These are phyloP conservation scores for Schrankia costaestrigalis DNA, from an alignment of 2,888 invertebrate species.

Conservation along the genomic window DNA sequence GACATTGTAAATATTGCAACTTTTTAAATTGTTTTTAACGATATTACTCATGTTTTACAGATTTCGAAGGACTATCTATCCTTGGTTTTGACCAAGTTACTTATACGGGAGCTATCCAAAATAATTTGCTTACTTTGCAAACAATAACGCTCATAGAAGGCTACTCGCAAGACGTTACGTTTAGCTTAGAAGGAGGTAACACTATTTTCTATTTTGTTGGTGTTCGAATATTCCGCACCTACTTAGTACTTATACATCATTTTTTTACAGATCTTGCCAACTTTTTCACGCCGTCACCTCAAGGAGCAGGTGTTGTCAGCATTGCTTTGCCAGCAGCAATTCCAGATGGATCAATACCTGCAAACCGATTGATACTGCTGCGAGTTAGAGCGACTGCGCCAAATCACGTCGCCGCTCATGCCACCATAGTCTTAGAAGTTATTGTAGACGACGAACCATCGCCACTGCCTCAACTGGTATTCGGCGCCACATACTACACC, in stretches of 20 bases:
- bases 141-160: conserved; percentile 36
- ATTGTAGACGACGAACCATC: conserved; percentile 6
- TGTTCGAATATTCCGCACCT: too few species aligned
- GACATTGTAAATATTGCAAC: too few species aligned
- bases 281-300: conserved; percentile 16
- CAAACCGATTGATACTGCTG: conserved; percentile 22
- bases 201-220: too few species aligned
- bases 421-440: conserved; percentile 31
- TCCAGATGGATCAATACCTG: conserved; percentile 24
- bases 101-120: conserved; percentile 27
- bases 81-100: conserved; percentile 28
- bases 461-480: conserved; percentile 11
- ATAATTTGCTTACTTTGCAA: conserved; percentile 18
- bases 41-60: conserved; percentile 10
- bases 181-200: conserved; percentile 37
- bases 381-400: conserved; percentile 27
- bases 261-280: conserved; percentile 14
- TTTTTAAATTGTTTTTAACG: too few species aligned
- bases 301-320: conserved; percentile 14
- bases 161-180: conserved; percentile 27
- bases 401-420: conserved; percentile 17
- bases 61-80: conserved; percentile 8
- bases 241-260: too few species aligned
- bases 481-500: conserved; percentile 31
- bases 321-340: conserved; percentile 18